Evolutionary conservation across 2,888 invertebrate genomes (phyloP).

Genomic region (Stenurella melanura): DNA sequence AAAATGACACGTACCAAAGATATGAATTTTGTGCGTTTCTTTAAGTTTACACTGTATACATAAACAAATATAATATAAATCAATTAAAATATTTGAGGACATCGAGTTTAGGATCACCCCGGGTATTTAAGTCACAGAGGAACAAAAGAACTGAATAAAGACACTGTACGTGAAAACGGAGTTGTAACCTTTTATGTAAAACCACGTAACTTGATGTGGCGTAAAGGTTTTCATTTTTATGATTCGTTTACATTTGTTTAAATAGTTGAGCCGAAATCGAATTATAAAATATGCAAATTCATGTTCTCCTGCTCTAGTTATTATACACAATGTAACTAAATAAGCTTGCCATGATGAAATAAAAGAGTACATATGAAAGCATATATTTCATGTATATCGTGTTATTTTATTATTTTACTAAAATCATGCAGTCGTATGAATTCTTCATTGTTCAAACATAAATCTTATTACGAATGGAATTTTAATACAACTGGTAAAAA

Average conservation of each 20-base stretch:
- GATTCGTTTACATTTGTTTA: constrained; percentile 2
- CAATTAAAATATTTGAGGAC: no score
- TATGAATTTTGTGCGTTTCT: no score
- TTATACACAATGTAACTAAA: background rate
- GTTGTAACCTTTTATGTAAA: background rate
- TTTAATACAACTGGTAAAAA: background rate
- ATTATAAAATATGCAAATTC: constrained; percentile 3
- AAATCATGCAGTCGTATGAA: constrained; percentile 7
- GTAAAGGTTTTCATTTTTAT: background rate
- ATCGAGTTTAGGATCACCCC: no score
- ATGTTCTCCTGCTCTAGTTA: constrained; percentile 7
- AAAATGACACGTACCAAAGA: no score
- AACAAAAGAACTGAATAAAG: no score
- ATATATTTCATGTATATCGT: background rate
- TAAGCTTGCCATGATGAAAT: background rate
- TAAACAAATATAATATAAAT: no score
- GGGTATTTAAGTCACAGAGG: no score
- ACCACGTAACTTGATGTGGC: background rate
- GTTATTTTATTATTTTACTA: background rate
- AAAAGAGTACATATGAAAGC: background rate
- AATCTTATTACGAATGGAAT: constrained; percentile 1
- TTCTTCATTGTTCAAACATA: constrained; percentile 7
- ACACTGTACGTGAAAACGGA: background rate
- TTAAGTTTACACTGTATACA: no score
- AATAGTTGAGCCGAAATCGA: background rate